Evolutionary conservation across 2,113 vertebrate species (phyloP).

Genomic region (Epinephelus lanceolatus): DNA sequence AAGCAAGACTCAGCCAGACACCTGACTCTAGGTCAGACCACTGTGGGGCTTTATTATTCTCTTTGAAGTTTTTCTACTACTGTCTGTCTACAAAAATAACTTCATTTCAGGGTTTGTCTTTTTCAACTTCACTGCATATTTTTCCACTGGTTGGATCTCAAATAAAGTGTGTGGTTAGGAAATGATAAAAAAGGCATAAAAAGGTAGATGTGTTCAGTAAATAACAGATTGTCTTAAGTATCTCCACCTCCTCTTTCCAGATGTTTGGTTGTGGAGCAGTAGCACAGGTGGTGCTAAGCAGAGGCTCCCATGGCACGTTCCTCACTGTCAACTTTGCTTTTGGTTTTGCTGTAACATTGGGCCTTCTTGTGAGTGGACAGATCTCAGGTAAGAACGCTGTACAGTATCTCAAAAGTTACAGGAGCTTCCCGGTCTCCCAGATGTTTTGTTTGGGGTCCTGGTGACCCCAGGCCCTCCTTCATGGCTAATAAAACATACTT

Average conservation of each 20-base stretch:
- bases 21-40: slow-evolving; percentile 36
- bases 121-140: background rate
- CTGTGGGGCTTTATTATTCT: slow-evolving; percentile 45
- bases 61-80: slow-evolving; percentile 33
- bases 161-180: background rate
- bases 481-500: background rate
- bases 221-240: background rate
- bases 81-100: slow-evolving; percentile 19
- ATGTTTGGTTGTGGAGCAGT: slow-evolving; percentile 92
- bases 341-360: slow-evolving; percentile 87
- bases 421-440: background rate
- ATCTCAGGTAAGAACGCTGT: slow-evolving; percentile 42
- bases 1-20: slow-evolving; percentile 48
- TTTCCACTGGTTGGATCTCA: background rate
- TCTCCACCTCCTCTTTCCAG: slow-evolving; percentile 65
- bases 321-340: slow-evolving; percentile 91
- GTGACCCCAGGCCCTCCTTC: background rate
- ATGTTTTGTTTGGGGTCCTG: background rate
- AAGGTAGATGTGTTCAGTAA: background rate
- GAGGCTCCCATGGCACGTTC: slow-evolving; percentile 86
- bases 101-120: background rate
- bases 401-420: background rate
- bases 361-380: slow-evolving; percentile 86
- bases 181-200: background rate
- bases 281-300: slow-evolving; percentile 88